Percentiles rank a stretch among this genome's conserved stretches.
Evolutionary conservation across 2,888 invertebrate genomes (phyloP).

Genomic region (Lasioglossum zephyrum): DNA sequence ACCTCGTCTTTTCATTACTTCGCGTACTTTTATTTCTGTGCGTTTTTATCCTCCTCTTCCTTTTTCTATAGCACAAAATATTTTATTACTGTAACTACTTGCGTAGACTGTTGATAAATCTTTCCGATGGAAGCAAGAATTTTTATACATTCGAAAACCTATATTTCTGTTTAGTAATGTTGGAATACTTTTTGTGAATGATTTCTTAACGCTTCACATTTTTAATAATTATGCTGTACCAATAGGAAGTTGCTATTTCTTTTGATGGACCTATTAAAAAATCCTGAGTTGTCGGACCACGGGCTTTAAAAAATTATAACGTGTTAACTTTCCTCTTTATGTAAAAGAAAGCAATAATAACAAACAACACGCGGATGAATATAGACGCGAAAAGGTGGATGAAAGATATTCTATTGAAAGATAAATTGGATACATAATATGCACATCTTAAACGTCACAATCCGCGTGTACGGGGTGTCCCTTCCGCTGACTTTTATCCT

Average conservation of each 20-base stretch:
- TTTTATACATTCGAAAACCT: neutral
- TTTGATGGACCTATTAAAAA: neutral
- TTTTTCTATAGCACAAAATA: neutral
- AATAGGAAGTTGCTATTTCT: too few relatives aligned
- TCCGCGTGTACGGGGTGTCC: constrained; percentile 17
- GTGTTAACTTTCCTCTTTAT: too few relatives aligned
- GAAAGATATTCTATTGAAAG: constrained; percentile 14
- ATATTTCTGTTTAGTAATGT: neutral
- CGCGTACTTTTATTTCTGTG: neutral
- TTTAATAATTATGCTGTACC: too few relatives aligned
- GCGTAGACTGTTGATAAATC: neutral
- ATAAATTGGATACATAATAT: constrained; percentile 43
- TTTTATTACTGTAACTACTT: neutral
- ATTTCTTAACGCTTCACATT: too few relatives aligned
- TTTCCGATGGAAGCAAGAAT: neutral
- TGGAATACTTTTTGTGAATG: neutral
- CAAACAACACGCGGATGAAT: neutral
- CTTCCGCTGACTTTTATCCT: constrained; percentile 19
- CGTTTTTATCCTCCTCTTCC: neutral
- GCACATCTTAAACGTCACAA: constrained; percentile 42
- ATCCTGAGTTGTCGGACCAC: neutral
- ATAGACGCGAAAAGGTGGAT: neutral
- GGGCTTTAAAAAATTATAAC: neutral
- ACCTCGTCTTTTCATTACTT: neutral
- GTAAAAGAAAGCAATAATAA: neutral